phyloP scores from a whole-genome alignment of 2,797 vertebrate species.

The Periophthalmus magnuspinnatus region DNA sequence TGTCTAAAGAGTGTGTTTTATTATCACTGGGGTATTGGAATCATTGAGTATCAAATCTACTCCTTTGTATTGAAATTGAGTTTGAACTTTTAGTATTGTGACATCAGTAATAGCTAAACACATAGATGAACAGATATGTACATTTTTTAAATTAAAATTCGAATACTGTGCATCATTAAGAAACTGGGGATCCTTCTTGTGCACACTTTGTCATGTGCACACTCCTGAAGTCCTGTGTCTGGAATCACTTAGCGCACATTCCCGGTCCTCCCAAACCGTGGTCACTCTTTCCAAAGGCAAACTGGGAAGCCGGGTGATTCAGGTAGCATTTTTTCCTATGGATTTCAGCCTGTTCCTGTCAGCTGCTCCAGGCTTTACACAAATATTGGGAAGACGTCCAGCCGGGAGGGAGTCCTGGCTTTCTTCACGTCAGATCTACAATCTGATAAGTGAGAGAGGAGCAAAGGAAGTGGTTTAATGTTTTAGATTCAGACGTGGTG shows the following conservation, averaged over 20 bases:
- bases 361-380: slow-evolving; percentile 22
- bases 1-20: too few species aligned
- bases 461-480: slow-evolving; percentile 6
- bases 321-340: slow-evolving; percentile 66
- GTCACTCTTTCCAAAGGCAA: slow-evolving; percentile 76
- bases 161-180: neutral
- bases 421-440: slow-evolving; percentile 3
- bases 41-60: too few species aligned
- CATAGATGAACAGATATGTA: too few species aligned
- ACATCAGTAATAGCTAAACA: too few species aligned
- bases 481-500: neutral
- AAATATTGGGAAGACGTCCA: slow-evolving; percentile 29
- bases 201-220: slow-evolving; percentile 21
- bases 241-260: slow-evolving; percentile 78
- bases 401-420: slow-evolving; percentile 9
- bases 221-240: slow-evolving; percentile 59
- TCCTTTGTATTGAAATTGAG: too few species aligned
- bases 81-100: too few species aligned
- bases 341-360: slow-evolving; percentile 53
- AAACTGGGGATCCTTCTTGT: slow-evolving; percentile 1
- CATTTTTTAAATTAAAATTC: too few species aligned
- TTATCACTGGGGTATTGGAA: too few species aligned
- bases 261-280: slow-evolving; percentile 63
- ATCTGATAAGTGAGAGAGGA: slow-evolving; percentile 15
- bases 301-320: slow-evolving; percentile 53